These are phyloP conservation scores for Paguma larvata DNA, from an alignment of 2,797 vertebrate genomes.

Conservation along the genomic window DNA sequence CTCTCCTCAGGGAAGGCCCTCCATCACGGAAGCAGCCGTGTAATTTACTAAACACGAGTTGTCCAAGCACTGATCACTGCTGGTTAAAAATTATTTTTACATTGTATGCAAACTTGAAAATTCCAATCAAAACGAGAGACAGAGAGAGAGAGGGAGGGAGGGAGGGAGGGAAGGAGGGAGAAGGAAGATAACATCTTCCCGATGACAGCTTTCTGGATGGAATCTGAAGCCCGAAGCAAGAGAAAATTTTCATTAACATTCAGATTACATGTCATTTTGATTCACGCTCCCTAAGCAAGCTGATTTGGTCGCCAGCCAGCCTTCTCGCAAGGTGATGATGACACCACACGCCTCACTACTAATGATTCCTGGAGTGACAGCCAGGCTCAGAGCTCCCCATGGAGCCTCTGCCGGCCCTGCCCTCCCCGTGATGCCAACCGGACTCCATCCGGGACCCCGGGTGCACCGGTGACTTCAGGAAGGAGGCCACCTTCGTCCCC, in stretches of 20 bases:
- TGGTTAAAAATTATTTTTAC: constrained; percentile 59
- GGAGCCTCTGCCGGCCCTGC: constrained; percentile 81
- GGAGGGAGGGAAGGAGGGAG: constrained; percentile 47
- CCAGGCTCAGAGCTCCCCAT: constrained; percentile 86
- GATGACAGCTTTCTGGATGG: constrained; percentile 87
- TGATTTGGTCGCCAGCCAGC: constrained; percentile 90
- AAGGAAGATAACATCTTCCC: constrained; percentile 83
- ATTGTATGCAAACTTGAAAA: constrained; percentile 75
- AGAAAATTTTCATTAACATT: constrained; percentile 90
- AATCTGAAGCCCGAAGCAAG: constrained; percentile 82
- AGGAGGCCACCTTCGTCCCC: accelerated
- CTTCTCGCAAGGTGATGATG: constrained; percentile 87
- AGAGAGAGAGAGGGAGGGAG: constrained; percentile 36
- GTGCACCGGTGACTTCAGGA: constrained; percentile 63
- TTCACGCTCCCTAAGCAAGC: constrained; percentile 91
- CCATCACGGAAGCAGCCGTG: constrained; percentile 7
- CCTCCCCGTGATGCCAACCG: constrained; percentile 73
- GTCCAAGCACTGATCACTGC: neutral
- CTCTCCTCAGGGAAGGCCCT: neutral
- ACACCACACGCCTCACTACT: constrained; percentile 87
- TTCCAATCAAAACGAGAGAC: constrained; percentile 33
- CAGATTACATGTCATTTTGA: constrained; percentile 91
- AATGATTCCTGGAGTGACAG: constrained; percentile 92
- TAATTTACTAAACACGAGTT: neutral
- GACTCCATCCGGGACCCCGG: constrained; percentile 72